Conservation (phyloP, 2,888 invertebrate genomes). For the Scaptomyza parva region DNA sequence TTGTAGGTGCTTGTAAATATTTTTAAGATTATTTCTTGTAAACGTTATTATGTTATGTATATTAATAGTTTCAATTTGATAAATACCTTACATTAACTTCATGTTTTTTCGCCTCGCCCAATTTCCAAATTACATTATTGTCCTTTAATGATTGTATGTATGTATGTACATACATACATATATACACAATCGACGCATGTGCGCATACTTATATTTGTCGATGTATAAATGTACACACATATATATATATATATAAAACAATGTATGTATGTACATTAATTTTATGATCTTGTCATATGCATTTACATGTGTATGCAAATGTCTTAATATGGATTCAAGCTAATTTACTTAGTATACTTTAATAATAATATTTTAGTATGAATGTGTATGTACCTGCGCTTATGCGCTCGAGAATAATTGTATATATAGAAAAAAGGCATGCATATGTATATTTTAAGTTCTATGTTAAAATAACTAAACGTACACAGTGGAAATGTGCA, state of each 20-base stretch:
- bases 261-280: not conserved
- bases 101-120: slow-evolving; percentile 7
- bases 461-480: not conserved
- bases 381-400: too few relatives aligned
- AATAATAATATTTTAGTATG: too few relatives aligned
- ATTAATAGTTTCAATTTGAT: too few relatives aligned
- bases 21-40: too few relatives aligned
- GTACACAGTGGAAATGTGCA: not conserved
- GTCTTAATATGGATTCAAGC: not conserved
- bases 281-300: not conserved
- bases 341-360: not conserved
- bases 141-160: not conserved
- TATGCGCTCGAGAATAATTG: too few relatives aligned
- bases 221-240: not conserved
- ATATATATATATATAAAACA: not conserved
- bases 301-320: not conserved
- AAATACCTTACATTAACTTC: not conserved
- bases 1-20: not conserved
- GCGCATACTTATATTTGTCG: not conserved
- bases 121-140: slow-evolving; percentile 9
- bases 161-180: not conserved
- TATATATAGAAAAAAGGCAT: too few relatives aligned
- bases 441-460: not conserved
- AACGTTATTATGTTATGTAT: not conserved
- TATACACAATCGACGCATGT: slow-evolving; percentile 2